These are phyloP conservation scores for Rhagium mordax DNA, from an alignment of 2,888 invertebrate genomes.

Conservation along the genomic window DNA sequence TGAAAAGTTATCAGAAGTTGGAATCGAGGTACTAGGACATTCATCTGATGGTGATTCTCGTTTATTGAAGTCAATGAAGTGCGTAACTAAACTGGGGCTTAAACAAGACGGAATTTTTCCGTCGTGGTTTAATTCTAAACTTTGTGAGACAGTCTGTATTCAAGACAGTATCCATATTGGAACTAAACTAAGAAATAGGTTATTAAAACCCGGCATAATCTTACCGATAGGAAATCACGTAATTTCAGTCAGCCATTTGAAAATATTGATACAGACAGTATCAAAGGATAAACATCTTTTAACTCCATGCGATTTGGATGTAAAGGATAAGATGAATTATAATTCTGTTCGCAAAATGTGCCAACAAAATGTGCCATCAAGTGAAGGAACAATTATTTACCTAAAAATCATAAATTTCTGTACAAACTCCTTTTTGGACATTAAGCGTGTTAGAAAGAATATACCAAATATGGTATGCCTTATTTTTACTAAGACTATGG, in stretches of 20 bases:
- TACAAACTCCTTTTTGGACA: background rate
- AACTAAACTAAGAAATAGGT: slow-evolving; percentile 36
- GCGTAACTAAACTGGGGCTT: background rate
- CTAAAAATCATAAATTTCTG: background rate
- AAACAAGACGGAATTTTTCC: background rate
- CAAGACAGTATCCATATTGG: slow-evolving; percentile 36
- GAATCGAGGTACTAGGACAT: background rate
- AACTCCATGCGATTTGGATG: background rate
- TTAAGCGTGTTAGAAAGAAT: background rate
- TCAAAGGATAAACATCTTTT: slow-evolving; percentile 39
- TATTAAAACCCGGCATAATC: slow-evolving; percentile 27
- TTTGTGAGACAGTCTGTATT: background rate
- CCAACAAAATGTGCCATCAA: background rate
- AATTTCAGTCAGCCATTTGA: slow-evolving; percentile 19
- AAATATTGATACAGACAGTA: background rate
- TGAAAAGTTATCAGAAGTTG: background rate
- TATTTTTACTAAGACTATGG: background rate
- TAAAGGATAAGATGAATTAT: background rate
- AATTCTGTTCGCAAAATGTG: background rate
- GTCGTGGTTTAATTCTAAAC: background rate
- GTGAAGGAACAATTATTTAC: background rate
- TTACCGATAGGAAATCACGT: slow-evolving; percentile 31
- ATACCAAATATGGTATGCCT: background rate
- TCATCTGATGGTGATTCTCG: background rate
- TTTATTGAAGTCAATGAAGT: background rate